Conservation (phyloP, 2,113 vertebrate genomes). For the Lynx canadensis region DNA sequence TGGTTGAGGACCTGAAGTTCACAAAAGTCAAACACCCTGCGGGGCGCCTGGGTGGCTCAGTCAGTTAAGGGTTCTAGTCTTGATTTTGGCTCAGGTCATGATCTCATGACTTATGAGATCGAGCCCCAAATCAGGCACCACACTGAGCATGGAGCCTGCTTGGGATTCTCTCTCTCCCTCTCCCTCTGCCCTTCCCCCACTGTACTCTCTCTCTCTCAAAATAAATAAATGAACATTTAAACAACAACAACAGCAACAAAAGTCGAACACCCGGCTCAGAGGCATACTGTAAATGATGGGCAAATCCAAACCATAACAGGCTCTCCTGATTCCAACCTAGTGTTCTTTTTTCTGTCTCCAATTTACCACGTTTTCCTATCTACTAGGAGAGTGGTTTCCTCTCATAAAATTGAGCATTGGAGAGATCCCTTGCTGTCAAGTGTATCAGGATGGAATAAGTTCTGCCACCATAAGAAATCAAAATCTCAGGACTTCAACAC, state of each 20-base stretch:
- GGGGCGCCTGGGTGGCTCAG: too few relatives aligned
- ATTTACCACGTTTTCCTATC: background rate
- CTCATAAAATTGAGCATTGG: background rate
- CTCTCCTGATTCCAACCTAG: background rate
- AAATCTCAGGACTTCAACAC: background rate
- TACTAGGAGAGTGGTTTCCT: background rate
- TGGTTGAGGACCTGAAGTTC: background rate
- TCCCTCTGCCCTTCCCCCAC: too few relatives aligned
- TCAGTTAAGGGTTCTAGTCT: too few relatives aligned
- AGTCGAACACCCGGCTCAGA: background rate
- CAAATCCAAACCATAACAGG: background rate
- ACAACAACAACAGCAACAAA: background rate
- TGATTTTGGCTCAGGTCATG: too few relatives aligned
- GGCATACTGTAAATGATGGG: background rate
- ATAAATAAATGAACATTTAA: too few relatives aligned
- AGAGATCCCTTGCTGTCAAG: background rate
- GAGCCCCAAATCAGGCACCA: too few relatives aligned
- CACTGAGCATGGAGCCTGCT: too few relatives aligned
- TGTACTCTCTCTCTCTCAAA: too few relatives aligned
- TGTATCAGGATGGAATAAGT: background rate
- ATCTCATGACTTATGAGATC: too few relatives aligned
- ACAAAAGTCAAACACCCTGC: background rate
- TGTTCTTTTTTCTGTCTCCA: background rate
- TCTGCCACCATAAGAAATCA: background rate
- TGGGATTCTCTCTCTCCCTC: too few relatives aligned